Base-by-base conservation (phyloP, 2,113 vertebrate species). In the Gadus chalcogrammus region DNA sequence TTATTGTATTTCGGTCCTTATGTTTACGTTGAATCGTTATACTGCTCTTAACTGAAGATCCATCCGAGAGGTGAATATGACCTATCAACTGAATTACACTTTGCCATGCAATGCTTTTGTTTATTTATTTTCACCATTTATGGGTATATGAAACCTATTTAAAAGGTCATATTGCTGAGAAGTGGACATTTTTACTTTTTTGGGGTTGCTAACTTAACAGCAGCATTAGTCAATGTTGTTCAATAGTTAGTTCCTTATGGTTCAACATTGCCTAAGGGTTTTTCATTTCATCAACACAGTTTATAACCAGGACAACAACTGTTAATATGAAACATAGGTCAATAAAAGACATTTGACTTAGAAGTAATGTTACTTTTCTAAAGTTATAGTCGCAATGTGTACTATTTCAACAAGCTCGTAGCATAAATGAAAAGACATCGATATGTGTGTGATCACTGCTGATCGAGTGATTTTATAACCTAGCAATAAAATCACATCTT, bases 21-120 rank as follows among this genome's bases (percentile, higher is more conserved):
- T 81, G 87, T 86, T 85, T 87, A 84, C 82, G 75, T 85, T 82
- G 24, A 75, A 28, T 67, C n/a, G 62, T 73, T 81, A 76, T 70
- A 71, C 73, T 78, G 67, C 83, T 88, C 69, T 85, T 76, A 75
- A 72, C 64, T 70, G 74, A 76, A 76, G 76, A 31, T 58, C 24
- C 15, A 24, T 58, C 27, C 20, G 8, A 28, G 42, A 78, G 70
- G 64, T 75, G 58, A 35, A 73, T 76, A 65, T 79, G 28, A 55
- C 68, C 2, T 22, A 67, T 35, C 31, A 20, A 27, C 48, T 9
- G 48, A 15, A 22, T 81, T 35, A 5, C 61, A 17, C 68, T 56
- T 65, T 71, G 72, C 67, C 64, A 88, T 81, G 80, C 90, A 90
- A 91, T 92, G 87, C 86, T 77, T 86, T 85, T 78, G 87, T 83